Base-by-base conservation (phyloP, 2,113 vertebrate genomes). In the Rhinolophus sinicus region DNA sequence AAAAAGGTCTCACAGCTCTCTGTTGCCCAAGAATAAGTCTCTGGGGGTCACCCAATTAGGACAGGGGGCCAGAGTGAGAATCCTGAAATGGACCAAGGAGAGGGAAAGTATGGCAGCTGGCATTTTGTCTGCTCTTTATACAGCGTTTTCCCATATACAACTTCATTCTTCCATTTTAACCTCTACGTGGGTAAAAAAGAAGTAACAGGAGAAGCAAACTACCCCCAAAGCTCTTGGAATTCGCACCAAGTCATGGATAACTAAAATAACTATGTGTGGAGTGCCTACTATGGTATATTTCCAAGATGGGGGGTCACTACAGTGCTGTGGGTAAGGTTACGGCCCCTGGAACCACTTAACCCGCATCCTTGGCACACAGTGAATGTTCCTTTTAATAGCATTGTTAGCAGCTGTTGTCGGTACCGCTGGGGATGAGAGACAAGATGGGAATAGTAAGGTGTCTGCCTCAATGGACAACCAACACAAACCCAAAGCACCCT, bases 81-180 rank as follows among this genome's bases (percentile, higher is more conserved):
- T 30, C 11, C 6, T 82, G 19, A 11, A 13, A 3, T 2, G 12
- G 9, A 18, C 40, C 15, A 0, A 14, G 75, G 12, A 21, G 1
- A 28, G 9, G 16, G 26, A 52, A 28, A 40, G 44, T 28, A 19
- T 47, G 73, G 19, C 13, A 35, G 14, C 4, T 38, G 0, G 0
- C 5, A 2, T 60, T 65, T 54, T n/a, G 76, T 64, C 24, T 75
- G 78, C 6, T 21, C 70, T 14, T 33, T 14, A 10, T 0, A 2
- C 0, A 1, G 28, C 16, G 24, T 33, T 16, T 60, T 30, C 33
- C 19, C 33, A 87, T 64, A 19, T n/a, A 2, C 44, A 70, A 65
- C 12, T 8, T 52, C 1, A 12, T 24, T n/a, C 44, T 38, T 69
- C 73, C 1, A 11, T 50, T 65, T 83, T 33, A 44, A 90, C 40